Conservation (phyloP, 2,888 invertebrate genomes). For the Xanthorhoe designata region DNA sequence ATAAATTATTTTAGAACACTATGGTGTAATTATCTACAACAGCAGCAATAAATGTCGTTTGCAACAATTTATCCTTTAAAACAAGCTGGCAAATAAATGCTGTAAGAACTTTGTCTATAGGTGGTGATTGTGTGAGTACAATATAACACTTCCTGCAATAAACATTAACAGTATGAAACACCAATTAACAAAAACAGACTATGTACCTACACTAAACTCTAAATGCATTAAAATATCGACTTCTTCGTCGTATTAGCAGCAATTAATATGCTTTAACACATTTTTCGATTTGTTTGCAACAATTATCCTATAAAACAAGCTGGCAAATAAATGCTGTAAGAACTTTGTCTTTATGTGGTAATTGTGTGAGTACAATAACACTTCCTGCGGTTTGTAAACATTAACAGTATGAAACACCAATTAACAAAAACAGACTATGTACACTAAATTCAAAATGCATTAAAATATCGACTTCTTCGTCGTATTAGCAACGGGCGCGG, state of each 20-base stretch:
- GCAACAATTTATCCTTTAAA: slow-evolving; percentile 28
- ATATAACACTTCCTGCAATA: slow-evolving; percentile 59
- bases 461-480: slow-evolving; percentile 74
- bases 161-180: slow-evolving; percentile 82
- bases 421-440: slow-evolving; percentile 78
- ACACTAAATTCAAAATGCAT: slow-evolving; percentile 64
- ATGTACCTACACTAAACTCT: slow-evolving; percentile 71
- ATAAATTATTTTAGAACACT: slow-evolving; percentile 71
- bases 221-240: slow-evolving; percentile 76
- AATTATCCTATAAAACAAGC: slow-evolving; percentile 35
- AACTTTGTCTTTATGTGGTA: slow-evolving; percentile 38
- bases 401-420: slow-evolving; percentile 81
- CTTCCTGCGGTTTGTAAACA: slow-evolving; percentile 69
- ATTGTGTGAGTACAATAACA: slow-evolving; percentile 48
- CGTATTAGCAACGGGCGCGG: slow-evolving; percentile 1
- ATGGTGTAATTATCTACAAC: slow-evolving; percentile 64
- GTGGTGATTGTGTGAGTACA: slow-evolving; percentile 46
- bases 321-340: slow-evolving; percentile 41
- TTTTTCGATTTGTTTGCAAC: slow-evolving; percentile 27
- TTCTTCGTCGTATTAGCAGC: no score
- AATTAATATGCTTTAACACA: slow-evolving; percentile 39
- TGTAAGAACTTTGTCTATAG: slow-evolving; percentile 36
- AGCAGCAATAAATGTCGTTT: slow-evolving; percentile 47
- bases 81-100: slow-evolving; percentile 42
- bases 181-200: slow-evolving; percentile 78